Evolutionary conservation across 2,888 invertebrate genomes (phyloP).

Genomic region (Tetropium fuscum): DNA sequence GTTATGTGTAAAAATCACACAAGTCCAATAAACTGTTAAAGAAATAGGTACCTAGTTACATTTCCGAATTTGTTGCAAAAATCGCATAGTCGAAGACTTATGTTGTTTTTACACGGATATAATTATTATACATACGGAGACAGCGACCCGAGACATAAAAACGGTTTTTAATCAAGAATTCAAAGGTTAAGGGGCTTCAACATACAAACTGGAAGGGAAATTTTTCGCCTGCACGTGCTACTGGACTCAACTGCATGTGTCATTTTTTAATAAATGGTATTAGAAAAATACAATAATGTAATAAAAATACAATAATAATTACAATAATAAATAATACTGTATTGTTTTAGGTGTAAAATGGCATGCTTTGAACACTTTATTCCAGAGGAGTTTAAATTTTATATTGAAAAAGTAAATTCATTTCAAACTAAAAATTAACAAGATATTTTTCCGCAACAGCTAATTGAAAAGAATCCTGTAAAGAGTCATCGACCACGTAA

Average conservation of each 20-base stretch:
- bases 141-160: constrained; percentile 5
- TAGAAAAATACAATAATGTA: not conserved
- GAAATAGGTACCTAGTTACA: not conserved
- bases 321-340: too few species aligned
- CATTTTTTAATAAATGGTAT: constrained; percentile 16
- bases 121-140: not conserved
- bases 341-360: constrained; percentile 31
- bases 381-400: constrained; percentile 13
- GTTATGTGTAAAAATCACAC: not conserved
- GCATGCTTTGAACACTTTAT: constrained; percentile 25
- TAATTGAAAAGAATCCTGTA: constrained; percentile 26
- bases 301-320: too few species aligned
- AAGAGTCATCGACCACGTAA: constrained; percentile 27
- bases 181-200: constrained; percentile 22
- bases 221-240: constrained; percentile 5
- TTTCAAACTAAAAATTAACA: constrained; percentile 31
- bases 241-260: constrained; percentile 31
- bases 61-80: constrained; percentile 3
- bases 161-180: constrained; percentile 13
- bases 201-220: constrained; percentile 29
- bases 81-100: constrained; percentile 15
- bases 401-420: constrained; percentile 26
- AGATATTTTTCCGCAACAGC: constrained; percentile 29
- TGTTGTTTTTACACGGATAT: constrained; percentile 10
- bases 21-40: not conserved